Evolutionary conservation across 2,113 vertebrate genomes (phyloP), one percentile per base, ranked within the genome.

Genomic region (Illadopsis cleaveri): DNA sequence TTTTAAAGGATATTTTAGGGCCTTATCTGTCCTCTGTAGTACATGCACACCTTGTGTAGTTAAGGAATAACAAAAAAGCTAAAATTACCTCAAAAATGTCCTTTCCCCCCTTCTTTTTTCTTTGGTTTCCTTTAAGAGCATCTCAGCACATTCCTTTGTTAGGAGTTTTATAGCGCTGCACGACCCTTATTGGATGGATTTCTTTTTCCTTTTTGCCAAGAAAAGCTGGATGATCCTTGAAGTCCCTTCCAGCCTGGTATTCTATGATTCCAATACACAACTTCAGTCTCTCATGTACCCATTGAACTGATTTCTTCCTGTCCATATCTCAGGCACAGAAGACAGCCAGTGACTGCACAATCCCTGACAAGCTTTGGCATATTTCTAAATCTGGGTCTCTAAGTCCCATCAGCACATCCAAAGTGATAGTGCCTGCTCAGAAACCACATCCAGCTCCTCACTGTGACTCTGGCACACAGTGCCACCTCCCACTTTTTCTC

Each of bases 81-180:
- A 57, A 60, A 69, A 70, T 11, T 12, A 82, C 7, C 11, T 75
- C 8, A 30, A 79, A 85, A 50, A 18, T 11, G 28, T 25, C 8
- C 7, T 5, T 11, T 44, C 17, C 2, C 4, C 1, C 1, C 12
- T 11, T 27, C 1, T 35, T 37, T 47, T 48, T 50, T 19, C 31
- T 38, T 84, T 22, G 10, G 1, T 30, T 60, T 81, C 25, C 23
- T 18, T 17, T 19, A 35, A 45, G 6, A 86, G 9, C 6, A 2
- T 25, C 35, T 93, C 61, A 2, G 3, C 48, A 68, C 24, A 56
- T 3, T 76, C 53, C 17, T 61, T 51, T 47, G 37, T 45, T 35
- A n/a, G 5, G 13, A 70, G 28, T 70, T 83, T 66, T 47, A 61
- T 31, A 53, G 12, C 50, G 47, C 44, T 75, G 47, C 22, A 9